Evolutionary conservation across 2,113 vertebrate species (phyloP).

Genomic region (Chaenocephalus aceratus): DNA sequence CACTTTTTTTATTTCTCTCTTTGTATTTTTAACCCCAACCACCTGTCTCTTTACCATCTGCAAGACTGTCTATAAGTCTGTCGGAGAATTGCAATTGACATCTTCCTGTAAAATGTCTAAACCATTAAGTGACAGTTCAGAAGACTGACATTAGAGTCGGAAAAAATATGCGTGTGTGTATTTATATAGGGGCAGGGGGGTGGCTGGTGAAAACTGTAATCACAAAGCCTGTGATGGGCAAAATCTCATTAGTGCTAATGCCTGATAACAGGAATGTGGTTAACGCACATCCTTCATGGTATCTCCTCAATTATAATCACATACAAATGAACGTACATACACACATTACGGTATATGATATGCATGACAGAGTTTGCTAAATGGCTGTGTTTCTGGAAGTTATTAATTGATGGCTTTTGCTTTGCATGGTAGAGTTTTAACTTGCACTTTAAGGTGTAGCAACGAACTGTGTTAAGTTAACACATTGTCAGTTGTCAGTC

Average conservation of each 20-base stretch:
- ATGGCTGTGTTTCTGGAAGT: no score
- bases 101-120: conserved; percentile 18
- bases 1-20: neutral
- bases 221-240: conserved; percentile 48
- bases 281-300: conserved; percentile 52
- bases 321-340: conserved; percentile 1
- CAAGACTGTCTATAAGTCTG: neutral
- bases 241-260: conserved; percentile 69
- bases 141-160: neutral
- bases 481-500: no score
- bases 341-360: neutral
- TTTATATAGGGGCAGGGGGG: neutral
- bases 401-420: no score
- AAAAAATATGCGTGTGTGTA: neutral
- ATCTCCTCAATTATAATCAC: conserved; percentile 19
- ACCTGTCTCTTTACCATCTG: neutral
- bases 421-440: no score
- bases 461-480: no score
- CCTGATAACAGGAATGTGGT: conserved; percentile 47
- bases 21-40: conserved; percentile 7
- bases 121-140: conserved; percentile 1
- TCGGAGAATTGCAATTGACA: conserved; percentile 2
- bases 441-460: no score
- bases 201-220: conserved; percentile 48
- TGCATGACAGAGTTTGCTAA: neutral